Evolutionary conservation across 2,113 vertebrate genomes (phyloP), one percentile per base, ranked within the genome.

Genomic region (Puma concolor): DNA sequence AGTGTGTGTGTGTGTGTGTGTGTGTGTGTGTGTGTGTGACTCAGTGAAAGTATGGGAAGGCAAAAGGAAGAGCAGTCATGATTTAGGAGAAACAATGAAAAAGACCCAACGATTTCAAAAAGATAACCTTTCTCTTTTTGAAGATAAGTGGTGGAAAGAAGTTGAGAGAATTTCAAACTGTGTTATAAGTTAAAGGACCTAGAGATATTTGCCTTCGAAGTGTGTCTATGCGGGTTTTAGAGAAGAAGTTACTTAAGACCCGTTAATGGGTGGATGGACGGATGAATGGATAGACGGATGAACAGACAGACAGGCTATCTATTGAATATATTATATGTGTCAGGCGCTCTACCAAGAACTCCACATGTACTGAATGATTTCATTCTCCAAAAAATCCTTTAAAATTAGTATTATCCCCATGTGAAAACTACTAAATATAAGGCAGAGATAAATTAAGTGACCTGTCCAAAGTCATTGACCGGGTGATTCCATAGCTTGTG

Each of bases 381-480:
- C 66, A 41, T 91, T 91, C 19, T 44, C 80, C 67, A 77, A 74
- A 66, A 12, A 57, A 63, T 29, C 36, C 23, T 89, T 89, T 74
- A 52, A 95, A 96, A 71, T 98, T 69, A 85, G 23, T 76, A n/a
- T 81, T 64, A 91, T 85, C 54, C 36, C 74, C 52, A 57, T 48
- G 12, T 74, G 71, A 81, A 88, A 94, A 71, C 31, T 69, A n/a
- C 44, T 64, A 86, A 77, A 54, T 76, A 54, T 50, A 44, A 94
- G 21, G 14, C 50, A 15, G 29, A 84, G 67, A 82, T 63, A 93
- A 94, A 54, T 88, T 84, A 85, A 85, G 52, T 74, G 91, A 87
- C 48, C 82, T 23, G 33, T 52, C 69, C 69, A 74, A 88, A 92
- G 74, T 50, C 84, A 52, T 79, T 82, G 95, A 85, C 66, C 2